These are phyloP conservation scores for Neria commutata DNA, from an alignment of 2,888 invertebrate species.

Conservation along the genomic window DNA sequence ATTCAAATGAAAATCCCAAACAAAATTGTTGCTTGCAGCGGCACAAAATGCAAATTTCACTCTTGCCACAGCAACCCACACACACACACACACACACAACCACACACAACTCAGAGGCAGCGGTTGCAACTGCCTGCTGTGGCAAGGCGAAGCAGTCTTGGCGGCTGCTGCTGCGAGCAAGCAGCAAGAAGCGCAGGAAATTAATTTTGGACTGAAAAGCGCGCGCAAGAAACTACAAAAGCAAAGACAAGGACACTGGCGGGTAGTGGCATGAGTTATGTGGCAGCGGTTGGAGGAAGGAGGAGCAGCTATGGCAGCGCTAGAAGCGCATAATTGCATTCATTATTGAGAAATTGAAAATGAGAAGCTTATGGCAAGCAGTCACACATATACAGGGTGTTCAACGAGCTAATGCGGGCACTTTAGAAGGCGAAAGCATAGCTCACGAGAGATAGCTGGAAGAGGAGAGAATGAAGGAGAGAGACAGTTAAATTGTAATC, in stretches of 20 bases:
- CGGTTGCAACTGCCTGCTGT: neutral
- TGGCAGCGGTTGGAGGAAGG: neutral
- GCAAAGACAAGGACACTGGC: neutral
- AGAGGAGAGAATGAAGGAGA: too few species aligned
- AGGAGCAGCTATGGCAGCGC: neutral
- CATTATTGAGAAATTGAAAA: constrained; percentile 44
- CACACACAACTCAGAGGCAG: neutral
- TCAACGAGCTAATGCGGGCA: too few species aligned
- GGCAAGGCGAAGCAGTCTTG: neutral
- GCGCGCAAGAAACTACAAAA: neutral
- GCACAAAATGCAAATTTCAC: neutral
- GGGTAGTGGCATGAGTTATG: too few species aligned
- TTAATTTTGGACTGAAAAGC: neutral
- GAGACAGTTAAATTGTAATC: too few species aligned
- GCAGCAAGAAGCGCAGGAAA: too few species aligned
- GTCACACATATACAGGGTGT: neutral
- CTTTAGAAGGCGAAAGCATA: too few species aligned
- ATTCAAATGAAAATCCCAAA: constrained; percentile 46
- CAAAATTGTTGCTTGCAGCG: neutral
- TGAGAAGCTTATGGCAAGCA: neutral
- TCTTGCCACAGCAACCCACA: too few species aligned
- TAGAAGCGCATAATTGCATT: constrained; percentile 49
- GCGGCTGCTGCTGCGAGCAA: neutral
- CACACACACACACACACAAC: too few species aligned
- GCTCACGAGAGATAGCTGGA: too few species aligned